A percentile compares a stretch with the other conserved stretches of the same genome.
These are phyloP conservation scores for Phrynocephalus forsythii DNA, from an alignment of 2,797 vertebrate species.

Conservation along the genomic window DNA sequence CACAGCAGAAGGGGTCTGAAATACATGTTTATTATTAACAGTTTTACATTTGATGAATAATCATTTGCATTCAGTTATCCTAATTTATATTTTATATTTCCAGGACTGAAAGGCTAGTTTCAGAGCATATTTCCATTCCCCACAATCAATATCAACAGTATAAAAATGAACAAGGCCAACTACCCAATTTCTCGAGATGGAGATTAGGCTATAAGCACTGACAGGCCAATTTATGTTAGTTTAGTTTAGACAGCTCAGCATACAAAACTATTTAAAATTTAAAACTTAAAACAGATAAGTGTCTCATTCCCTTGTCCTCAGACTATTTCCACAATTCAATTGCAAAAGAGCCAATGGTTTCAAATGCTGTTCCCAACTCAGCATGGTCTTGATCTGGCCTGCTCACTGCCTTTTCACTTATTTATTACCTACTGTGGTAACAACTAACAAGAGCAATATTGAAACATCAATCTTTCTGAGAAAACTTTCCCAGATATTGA, in stretches of 20 bases:
- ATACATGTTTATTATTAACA: constrained; percentile 47
- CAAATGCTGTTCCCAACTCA: neutral
- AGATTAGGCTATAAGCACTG: neutral
- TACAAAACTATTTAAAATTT: neutral
- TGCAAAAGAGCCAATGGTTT: neutral
- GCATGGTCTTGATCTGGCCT: too few species aligned
- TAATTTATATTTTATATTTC: neutral
- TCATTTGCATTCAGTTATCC: neutral
- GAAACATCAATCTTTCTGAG: neutral
- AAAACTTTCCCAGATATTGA: neutral
- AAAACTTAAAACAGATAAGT: neutral
- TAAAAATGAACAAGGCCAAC: neutral
- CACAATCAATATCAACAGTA: neutral
- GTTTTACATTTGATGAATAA: neutral
- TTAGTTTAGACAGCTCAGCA: neutral
- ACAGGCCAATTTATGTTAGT: too few species aligned
- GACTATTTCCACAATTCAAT: neutral
- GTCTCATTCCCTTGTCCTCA: neutral
- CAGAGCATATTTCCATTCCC: neutral
- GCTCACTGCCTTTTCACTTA: neutral
- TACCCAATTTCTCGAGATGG: neutral
- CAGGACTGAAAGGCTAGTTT: neutral
- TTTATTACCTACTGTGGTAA: neutral
- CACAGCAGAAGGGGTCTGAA: constrained; percentile 93
- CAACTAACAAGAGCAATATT: too few species aligned